Evolutionary conservation across 2,113 vertebrate genomes (phyloP).

Genomic region (Aspiorhynchus laticeps): DNA sequence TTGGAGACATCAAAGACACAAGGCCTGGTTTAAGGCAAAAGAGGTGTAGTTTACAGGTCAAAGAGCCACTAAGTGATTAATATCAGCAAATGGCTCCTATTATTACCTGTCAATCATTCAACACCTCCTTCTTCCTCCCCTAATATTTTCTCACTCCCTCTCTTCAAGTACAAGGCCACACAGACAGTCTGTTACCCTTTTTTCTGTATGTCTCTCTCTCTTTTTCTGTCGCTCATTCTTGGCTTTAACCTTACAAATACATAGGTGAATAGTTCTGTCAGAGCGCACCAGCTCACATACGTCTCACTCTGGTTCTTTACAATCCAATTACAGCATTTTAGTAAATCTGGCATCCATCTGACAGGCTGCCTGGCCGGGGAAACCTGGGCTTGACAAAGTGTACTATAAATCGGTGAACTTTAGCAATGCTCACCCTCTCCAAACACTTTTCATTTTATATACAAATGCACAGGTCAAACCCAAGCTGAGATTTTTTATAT

Average conservation of each 20-base stretch:
- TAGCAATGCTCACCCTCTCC: slow-evolving; percentile 20
- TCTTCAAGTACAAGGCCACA: slow-evolving; percentile 45
- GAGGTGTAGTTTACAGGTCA: slow-evolving; percentile 61
- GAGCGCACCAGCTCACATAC: slow-evolving; percentile 66
- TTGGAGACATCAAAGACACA: slow-evolving; percentile 54
- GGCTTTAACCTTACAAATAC: slow-evolving; percentile 72
- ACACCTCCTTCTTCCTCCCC: slow-evolving; percentile 25
- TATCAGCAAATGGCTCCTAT: slow-evolving; percentile 81
- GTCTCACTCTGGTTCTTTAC: slow-evolving; percentile 70
- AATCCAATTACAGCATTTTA: slow-evolving; percentile 72
- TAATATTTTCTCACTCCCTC: slow-evolving; percentile 28
- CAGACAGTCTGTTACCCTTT: slow-evolving; percentile 31
- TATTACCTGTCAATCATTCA: slow-evolving; percentile 82
- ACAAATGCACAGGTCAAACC: slow-evolving; percentile 44
- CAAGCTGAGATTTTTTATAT: slow-evolving; percentile 25
- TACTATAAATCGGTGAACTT: slow-evolving; percentile 59
- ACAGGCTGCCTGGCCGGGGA: slow-evolving; percentile 59
- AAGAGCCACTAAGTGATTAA: slow-evolving; percentile 67
- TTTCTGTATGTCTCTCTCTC: slow-evolving; percentile 7
- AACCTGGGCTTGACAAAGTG: slow-evolving; percentile 63
- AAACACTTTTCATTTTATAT: slow-evolving; percentile 44
- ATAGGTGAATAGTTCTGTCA: slow-evolving; percentile 65
- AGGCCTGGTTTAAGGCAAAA: slow-evolving; percentile 45
- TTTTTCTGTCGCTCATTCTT: slow-evolving; percentile 52
- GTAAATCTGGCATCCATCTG: slow-evolving; percentile 68